Evolutionary conservation across 2,113 vertebrate species (phyloP), one percentile per base, ranked within the genome.

Genomic region (Etia nguti): DNA sequence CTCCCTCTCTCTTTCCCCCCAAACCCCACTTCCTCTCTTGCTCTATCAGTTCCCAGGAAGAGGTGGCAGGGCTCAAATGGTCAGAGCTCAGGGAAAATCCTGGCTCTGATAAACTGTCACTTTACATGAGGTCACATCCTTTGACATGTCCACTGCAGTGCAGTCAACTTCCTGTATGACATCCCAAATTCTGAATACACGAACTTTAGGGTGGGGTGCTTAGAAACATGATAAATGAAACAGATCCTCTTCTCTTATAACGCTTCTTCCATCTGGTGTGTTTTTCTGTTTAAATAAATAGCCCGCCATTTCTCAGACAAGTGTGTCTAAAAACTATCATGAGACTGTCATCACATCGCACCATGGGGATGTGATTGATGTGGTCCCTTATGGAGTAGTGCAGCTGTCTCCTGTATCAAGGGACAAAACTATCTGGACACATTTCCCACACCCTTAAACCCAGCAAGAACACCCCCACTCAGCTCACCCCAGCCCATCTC

Each of bases 121-220:
- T 84, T 91, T 80, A 90, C 87, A 92, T 86, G 84, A 90, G 84
- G 88, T 94, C 89, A 94, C 83, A 89, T 94, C 91, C 92, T 90
- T 79, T 10, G 6, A 81, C 55, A 79, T 81, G 82, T 18, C 54
- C 34, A 73, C 81, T 85, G 36, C 18, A 70, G 36, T 75, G 34
- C 22, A 36, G 31, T 59, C 56, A 29, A 56, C 81, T 82, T 93
- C 90, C 92, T 91, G 80, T 82, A 80, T 5, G 12, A 86, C n/a
- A 85, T 75, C 36, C 34, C 59, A 56, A 59, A 55, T 57, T 77
- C 29, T 80, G 22, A 87, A 48, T 56, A 56, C 16, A 56, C 8
- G 3, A 50, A 82, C 56, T 41, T 54, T 57, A 48, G 52, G 43
- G 62, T 18, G 34, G 31, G 2, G 20, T 18, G n/a, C 18, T 86